Base-by-base conservation (phyloP, 1,140 invertebrate genomes). In the Whitmania pigra region DNA sequence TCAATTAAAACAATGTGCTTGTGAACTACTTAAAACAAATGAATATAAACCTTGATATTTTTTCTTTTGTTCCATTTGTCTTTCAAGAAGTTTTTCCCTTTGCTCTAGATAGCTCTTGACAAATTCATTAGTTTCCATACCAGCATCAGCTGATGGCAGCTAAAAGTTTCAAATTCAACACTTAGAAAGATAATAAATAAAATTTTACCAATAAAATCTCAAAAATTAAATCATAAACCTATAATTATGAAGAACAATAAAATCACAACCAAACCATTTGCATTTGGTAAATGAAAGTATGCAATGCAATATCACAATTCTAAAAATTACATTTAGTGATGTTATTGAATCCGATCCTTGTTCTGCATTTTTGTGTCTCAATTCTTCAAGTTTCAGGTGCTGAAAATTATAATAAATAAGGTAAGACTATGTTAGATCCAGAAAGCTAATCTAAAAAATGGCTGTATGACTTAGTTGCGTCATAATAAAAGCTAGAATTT, bases 91-190 rank as follows among this genome's bases (percentile, higher is more conserved):
- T 67, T 77, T 76, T 72, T 79, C 77, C 71, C 80, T 77, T 72
- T 79, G 77, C 54, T 76, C 74, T 18, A 81, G 74, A 73, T 81
- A 81, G 36, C 79, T 78, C 68, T 79, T 79, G 36, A 81, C 78
- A 72, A 80, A 79, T 69, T 79, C 78, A 78, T 77, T 81, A 25
- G 78, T 72, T 55, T 76, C 77, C 43, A 75, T 74, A 29, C 73
- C 76, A 67, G 76, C 77, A 69, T 78, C 75, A 69, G 78, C 74
- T 69, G 76, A 74, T 22, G 75, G 70, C 71, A 74, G 57, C 18
- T 72, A 70, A 71, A 63, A 25, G 57, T 25, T 36, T 18, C 1
- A 63, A 25, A 63, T 25, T 25, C 57, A 63, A 63, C 57, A 63
- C 22, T 22, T 15, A 15, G 22, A 63, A 63, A 63, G 29, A 63